Evolutionary conservation across 2,888 invertebrate species (phyloP).

Genomic region (Mythimna albipuncta): DNA sequence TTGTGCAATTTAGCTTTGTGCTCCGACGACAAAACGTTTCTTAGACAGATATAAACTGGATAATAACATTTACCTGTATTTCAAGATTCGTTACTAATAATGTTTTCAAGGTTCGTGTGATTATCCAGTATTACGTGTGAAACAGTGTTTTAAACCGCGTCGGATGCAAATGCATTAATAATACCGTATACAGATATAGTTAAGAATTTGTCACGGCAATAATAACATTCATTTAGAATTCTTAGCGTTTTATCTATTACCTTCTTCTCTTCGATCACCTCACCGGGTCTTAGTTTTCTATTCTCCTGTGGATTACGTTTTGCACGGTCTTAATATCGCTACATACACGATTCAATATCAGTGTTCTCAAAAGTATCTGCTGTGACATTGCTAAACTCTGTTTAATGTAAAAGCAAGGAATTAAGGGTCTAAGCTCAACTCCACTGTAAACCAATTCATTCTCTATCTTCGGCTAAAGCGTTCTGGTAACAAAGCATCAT

Average conservation of each 20-base stretch:
- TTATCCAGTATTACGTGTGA: conserved; percentile 79
- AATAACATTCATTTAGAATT: conserved; percentile 87
- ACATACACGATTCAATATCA: conserved; percentile 74
- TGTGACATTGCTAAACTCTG: conserved; percentile 78
- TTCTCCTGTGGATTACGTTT: conserved; percentile 93
- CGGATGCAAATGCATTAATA: conserved; percentile 87
- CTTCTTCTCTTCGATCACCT: conserved; percentile 98
- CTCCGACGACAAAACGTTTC: conserved; percentile 83
- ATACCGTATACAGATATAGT: conserved; percentile 84
- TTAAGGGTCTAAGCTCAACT: conserved; percentile 82
- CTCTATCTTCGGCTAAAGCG: conserved; percentile 79
- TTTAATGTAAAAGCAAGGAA: conserved; percentile 83
- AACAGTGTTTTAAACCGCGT: conserved; percentile 82
- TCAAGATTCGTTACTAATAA: conserved; percentile 19
- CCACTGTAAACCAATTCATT: conserved; percentile 76
- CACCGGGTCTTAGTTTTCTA: conserved; percentile 98
- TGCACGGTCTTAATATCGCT: conserved; percentile 87
- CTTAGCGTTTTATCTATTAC: conserved; percentile 92
- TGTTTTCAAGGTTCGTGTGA: conserved; percentile 72
- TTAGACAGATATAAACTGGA: conserved; percentile 75
- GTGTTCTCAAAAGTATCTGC: conserved; percentile 75
- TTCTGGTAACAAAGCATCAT: conserved; percentile 81
- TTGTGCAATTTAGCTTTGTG: conserved; percentile 87
- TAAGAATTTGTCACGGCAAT: conserved; percentile 88
- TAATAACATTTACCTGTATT: conserved; percentile 76